phyloP scores from a whole-genome alignment of 2,888 invertebrate species.

The Teleogryllus oceanicus region DNA sequence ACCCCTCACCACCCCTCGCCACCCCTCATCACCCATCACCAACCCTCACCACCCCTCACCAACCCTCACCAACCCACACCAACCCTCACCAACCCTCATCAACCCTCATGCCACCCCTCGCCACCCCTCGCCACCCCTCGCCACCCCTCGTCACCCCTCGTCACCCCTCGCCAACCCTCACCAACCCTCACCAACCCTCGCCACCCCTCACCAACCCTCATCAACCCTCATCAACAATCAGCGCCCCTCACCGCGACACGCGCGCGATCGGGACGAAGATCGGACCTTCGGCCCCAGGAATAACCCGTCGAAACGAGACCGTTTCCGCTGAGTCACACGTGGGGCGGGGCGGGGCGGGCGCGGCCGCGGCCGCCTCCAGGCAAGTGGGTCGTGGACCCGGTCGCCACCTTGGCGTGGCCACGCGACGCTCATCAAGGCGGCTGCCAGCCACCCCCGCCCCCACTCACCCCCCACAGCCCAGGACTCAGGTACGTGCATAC shows the following conservation, averaged over 20 bases:
- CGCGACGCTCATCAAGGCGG: background rate
- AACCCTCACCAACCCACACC: too few relatives aligned
- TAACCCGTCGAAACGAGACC: background rate
- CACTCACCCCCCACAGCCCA: too few relatives aligned
- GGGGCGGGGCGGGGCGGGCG: background rate
- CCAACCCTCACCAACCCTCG: background rate
- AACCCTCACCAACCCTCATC: too few relatives aligned
- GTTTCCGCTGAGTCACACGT: conserved; percentile 1
- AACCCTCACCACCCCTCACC: too few relatives aligned
- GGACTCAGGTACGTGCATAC: too few relatives aligned
- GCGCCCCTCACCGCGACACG: background rate
- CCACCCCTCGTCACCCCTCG: background rate
- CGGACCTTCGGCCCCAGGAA: background rate
- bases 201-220: background rate
- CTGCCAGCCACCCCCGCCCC: too few relatives aligned
- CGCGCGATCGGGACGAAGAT: background rate
- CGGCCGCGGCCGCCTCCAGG: background rate
- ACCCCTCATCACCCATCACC: too few relatives aligned
- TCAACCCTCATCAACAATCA: background rate
- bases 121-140: background rate
- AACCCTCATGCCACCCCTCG: background rate
- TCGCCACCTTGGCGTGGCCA: background rate
- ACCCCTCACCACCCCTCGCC: too few relatives aligned
- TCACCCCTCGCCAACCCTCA: background rate
- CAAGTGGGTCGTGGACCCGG: conserved; percentile 7